Percentiles rank a stretch among this genome's conserved stretches.
These are phyloP conservation scores for Dolichotis patagonum DNA, from an alignment of 2,113 vertebrate species.

Conservation along the genomic window DNA sequence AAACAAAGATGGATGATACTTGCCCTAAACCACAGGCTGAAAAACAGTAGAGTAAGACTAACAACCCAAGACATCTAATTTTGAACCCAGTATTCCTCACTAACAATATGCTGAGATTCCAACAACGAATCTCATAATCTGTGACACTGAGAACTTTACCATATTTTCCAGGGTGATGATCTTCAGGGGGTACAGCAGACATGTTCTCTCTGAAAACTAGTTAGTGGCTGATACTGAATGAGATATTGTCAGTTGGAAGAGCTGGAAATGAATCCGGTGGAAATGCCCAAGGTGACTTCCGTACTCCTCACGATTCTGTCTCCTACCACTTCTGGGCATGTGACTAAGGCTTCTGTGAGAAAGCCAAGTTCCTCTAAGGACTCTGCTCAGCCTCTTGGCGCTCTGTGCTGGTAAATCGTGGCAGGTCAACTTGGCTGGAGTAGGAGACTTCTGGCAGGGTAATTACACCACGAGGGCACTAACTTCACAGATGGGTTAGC, in stretches of 20 bases:
- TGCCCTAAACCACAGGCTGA: not conserved
- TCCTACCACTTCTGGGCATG: not conserved
- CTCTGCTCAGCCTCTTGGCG: not conserved
- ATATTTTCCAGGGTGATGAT: not conserved
- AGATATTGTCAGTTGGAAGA: not conserved
- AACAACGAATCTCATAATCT: not conserved
- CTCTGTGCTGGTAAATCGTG: not conserved
- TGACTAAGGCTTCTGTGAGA: not conserved
- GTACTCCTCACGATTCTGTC: not conserved
- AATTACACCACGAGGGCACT: not conserved
- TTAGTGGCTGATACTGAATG: not conserved
- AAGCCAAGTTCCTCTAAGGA: not conserved
- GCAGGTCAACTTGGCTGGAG: not conserved
- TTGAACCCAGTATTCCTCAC: not conserved
- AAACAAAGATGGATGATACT: conserved; percentile 15
- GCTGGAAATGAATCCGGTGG: not conserved
- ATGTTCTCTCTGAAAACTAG: conserved; percentile 37
- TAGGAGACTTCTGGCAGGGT: not conserved
- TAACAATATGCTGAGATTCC: not conserved
- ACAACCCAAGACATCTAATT: not conserved
- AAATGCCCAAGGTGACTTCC: not conserved
- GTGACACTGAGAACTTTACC: not conserved
- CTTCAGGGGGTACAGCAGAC: not conserved
- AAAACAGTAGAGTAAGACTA: not conserved
- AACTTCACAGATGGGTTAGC: not conserved